phyloP scores from a whole-genome alignment of 2,113 vertebrate genomes.

The Callionymus lyra region DNA sequence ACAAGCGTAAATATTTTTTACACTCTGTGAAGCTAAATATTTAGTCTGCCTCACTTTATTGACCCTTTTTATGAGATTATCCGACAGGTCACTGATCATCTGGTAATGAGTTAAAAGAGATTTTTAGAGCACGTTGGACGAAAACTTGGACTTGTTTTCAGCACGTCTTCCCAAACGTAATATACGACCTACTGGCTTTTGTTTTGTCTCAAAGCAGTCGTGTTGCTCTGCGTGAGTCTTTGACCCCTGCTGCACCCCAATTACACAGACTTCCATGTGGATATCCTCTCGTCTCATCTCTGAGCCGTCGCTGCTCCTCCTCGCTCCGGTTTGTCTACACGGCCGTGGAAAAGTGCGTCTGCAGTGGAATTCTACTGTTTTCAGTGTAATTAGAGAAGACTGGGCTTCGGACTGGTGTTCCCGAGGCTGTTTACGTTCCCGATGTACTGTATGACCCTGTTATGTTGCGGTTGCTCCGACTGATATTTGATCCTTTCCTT shows the following conservation, averaged over 20 bases:
- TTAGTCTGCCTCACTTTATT: too few relatives aligned
- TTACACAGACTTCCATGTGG: conserved; percentile 56
- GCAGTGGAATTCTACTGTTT: conserved; percentile 3
- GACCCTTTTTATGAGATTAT: conserved; percentile 7
- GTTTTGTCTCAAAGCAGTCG: conserved; percentile 13
- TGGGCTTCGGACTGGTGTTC: conserved; percentile 8
- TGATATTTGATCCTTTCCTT: conserved; percentile 29
- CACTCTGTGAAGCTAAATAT: background rate
- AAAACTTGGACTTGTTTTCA: too few relatives aligned
- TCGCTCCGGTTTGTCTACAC: conserved; percentile 23
- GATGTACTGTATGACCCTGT: conserved; percentile 15
- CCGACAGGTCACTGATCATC: too few relatives aligned
- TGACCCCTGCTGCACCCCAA: conserved; percentile 25
- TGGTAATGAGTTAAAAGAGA: too few relatives aligned
- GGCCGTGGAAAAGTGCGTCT: conserved; percentile 8
- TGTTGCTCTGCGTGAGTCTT: conserved; percentile 17
- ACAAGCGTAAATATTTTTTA: background rate
- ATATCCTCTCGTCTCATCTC: conserved; percentile 47
- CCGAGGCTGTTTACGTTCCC: conserved; percentile 6
- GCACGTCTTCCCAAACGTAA: too few relatives aligned
- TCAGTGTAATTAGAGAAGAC: conserved; percentile 23
- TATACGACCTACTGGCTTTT: background rate
- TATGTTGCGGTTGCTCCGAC: background rate
- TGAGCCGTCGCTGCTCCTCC: conserved; percentile 30
- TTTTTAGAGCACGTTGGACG: too few relatives aligned